These are phyloP conservation scores for Drosophila picticornis DNA, from an alignment of 2,888 invertebrate species.

Conservation along the genomic window DNA sequence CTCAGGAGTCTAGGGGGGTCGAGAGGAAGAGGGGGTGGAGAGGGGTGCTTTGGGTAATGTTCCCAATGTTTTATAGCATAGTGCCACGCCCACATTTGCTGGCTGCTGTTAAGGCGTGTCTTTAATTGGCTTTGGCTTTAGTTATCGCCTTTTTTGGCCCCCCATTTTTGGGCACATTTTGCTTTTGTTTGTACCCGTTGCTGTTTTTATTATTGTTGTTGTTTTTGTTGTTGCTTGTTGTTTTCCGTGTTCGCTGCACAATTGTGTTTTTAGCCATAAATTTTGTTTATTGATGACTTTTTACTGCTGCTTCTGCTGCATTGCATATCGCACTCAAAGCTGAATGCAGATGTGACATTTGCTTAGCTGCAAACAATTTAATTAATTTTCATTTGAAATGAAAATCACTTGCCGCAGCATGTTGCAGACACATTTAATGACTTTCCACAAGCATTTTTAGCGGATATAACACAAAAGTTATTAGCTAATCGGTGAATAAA, in stretches of 20 bases:
- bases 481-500: neutral
- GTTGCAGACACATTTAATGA: constrained; percentile 59
- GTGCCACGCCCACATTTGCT: constrained; percentile 34
- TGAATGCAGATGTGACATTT: constrained; percentile 51
- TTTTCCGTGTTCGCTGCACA: constrained; percentile 41
- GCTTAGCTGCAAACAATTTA: constrained; percentile 64
- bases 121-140: constrained; percentile 69
- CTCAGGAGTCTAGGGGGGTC: neutral
- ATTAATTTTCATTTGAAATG: constrained; percentile 56
- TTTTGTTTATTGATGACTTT: constrained; percentile 70
- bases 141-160: constrained; percentile 27
- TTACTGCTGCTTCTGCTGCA: constrained; percentile 25
- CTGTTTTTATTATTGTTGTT: neutral
- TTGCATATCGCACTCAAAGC: constrained; percentile 9
- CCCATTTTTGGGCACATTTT: constrained; percentile 20
- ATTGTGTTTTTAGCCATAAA: constrained; percentile 66
- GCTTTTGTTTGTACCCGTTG: constrained; percentile 4
- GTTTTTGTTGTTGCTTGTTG: constrained; percentile 11
- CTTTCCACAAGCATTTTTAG: constrained; percentile 51
- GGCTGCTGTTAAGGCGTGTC: constrained; percentile 40
- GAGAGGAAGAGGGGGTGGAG: neutral
- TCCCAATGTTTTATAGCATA: constrained; percentile 41
- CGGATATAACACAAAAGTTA: neutral
- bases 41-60: constrained; percentile 11
- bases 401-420: constrained; percentile 13